Evolutionary conservation across 2,888 invertebrate species (phyloP).

Genomic region (Ceramica pisi): DNA sequence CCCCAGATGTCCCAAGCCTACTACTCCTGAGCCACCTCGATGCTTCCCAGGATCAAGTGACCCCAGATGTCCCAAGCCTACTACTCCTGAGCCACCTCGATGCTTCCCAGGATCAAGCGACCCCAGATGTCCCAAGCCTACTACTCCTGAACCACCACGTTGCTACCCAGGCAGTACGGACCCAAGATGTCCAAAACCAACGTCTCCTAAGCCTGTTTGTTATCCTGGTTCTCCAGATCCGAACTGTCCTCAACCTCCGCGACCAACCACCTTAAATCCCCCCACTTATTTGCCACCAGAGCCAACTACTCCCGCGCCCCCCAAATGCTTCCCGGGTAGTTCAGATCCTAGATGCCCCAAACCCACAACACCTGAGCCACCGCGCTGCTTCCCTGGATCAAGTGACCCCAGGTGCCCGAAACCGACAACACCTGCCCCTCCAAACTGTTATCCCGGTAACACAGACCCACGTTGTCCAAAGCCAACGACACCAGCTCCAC

Average conservation of each 20-base stretch:
- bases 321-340: too few relatives aligned
- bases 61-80: conserved; percentile 70
- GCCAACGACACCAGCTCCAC: too few relatives aligned
- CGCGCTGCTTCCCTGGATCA: too few relatives aligned
- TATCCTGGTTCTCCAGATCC: conserved; percentile 44
- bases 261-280: conserved; percentile 54
- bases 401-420: too few relatives aligned
- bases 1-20: conserved; percentile 66
- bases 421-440: too few relatives aligned
- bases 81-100: conserved; percentile 53
- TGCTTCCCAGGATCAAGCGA: conserved; percentile 73
- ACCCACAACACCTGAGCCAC: too few relatives aligned
- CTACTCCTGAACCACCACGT: conserved; percentile 68
- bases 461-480: too few relatives aligned
- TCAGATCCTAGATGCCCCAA: too few relatives aligned
- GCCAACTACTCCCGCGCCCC: background rate
- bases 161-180: conserved; percentile 70
- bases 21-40: conserved; percentile 58
- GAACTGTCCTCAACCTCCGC: conserved; percentile 59
- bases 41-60: conserved; percentile 75
- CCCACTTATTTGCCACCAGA: conserved; percentile 46
- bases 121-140: conserved; percentile 77
- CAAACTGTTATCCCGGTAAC: too few relatives aligned
- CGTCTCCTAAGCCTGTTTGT: conserved; percentile 54
- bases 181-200: conserved; percentile 73